phyloP scores from a whole-genome alignment of 2,888 invertebrate genomes.

The Pachymerium ferrugineum region DNA sequence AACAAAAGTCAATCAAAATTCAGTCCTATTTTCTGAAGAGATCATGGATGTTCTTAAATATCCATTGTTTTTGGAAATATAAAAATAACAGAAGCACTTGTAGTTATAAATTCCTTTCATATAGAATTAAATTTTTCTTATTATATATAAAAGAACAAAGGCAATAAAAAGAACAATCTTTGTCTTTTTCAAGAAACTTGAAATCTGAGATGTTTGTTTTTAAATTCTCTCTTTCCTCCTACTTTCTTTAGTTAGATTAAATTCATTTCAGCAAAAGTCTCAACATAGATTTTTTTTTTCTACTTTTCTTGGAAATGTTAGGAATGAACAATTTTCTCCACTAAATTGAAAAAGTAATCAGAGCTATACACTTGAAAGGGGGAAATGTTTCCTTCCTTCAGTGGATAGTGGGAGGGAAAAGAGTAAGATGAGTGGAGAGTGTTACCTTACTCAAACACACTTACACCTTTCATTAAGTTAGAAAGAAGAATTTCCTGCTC shows the following conservation, averaged over 20 bases:
- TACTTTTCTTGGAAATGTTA: not conserved
- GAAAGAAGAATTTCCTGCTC: no score
- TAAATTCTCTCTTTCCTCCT: not conserved
- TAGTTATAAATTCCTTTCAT: not conserved
- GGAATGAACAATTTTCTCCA: not conserved
- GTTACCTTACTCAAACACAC: not conserved
- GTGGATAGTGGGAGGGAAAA: not conserved
- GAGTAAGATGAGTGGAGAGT: not conserved
- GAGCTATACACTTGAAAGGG: not conserved
- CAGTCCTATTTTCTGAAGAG: no score
- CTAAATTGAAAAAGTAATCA: conserved; percentile 8
- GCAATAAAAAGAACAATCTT: not conserved
- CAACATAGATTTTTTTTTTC: not conserved
- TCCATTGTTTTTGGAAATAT: not conserved
- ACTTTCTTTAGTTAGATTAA: not conserved
- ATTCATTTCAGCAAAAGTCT: not conserved
- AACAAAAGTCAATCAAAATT: no score
- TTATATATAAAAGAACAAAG: not conserved
- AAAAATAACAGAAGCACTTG: not conserved
- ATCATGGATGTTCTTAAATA: not conserved
- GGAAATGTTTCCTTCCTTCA: conserved; percentile 6
- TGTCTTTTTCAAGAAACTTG: not conserved
- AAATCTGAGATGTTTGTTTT: not conserved
- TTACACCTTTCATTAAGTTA: not conserved
- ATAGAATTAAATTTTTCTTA: not conserved